These are phyloP conservation scores for Macropus fuliginosus DNA, from an alignment of 2,797 vertebrate genomes.

Conservation along the genomic window DNA sequence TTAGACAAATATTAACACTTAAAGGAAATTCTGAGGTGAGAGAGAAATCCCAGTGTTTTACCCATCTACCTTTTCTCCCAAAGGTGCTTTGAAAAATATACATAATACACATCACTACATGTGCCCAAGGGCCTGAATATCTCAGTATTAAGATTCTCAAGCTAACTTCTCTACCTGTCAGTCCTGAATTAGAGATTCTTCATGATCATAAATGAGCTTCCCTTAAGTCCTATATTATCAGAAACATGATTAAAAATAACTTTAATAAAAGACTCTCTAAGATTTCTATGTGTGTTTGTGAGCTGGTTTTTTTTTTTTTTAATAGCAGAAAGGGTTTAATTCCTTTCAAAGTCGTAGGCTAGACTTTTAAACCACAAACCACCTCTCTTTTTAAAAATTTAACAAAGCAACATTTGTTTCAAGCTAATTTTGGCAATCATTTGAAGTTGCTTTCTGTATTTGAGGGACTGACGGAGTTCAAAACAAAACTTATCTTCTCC, in stretches of 20 bases:
- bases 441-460: fast-evolving
- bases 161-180: background rate
- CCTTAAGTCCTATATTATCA: background rate
- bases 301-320: background rate
- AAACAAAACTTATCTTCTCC: background rate
- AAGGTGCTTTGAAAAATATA: background rate
- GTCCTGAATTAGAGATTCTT: background rate
- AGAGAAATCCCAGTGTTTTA: background rate
- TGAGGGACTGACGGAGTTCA: fast-evolving
- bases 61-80: background rate
- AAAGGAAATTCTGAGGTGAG: background rate
- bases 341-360: background rate
- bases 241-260: background rate
- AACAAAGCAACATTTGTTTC: background rate
- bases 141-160: background rate
- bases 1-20: background rate
- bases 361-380: background rate
- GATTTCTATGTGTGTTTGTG: background rate
- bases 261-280: background rate
- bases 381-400: background rate
- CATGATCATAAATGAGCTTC: background rate
- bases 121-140: background rate
- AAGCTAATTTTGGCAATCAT: background rate
- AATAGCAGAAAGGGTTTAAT: background rate
- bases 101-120: background rate